Conservation (phyloP, 2,888 invertebrate genomes). For the Yponomeuta cagnagella region DNA sequence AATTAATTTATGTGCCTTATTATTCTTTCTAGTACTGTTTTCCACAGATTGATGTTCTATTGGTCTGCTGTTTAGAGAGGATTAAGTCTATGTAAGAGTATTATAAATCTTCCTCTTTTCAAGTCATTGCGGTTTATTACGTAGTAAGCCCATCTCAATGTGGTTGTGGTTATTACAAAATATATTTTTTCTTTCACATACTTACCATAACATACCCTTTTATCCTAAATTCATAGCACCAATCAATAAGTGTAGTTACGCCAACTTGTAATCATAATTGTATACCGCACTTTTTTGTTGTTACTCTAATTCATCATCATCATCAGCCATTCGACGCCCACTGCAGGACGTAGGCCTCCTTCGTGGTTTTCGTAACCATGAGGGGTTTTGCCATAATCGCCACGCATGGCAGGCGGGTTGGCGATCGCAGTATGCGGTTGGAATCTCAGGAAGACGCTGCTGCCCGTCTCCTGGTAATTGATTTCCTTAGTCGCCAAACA, state of each 20-base stretch:
- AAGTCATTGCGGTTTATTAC: background rate
- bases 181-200: background rate
- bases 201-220: constrained; percentile 7
- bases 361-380: no score
- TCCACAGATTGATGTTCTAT: constrained; percentile 1
- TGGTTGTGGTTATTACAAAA: constrained; percentile 3
- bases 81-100: background rate
- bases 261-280: background rate
- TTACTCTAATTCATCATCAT: background rate
- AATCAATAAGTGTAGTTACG: constrained; percentile 50
- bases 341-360: no score
- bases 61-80: background rate
- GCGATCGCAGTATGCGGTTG: no score
- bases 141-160: background rate
- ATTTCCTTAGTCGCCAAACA: no score
- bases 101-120: background rate
- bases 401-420: no score
- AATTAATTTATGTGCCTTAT: background rate
- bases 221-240: constrained; percentile 53
- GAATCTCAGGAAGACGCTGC: no score
- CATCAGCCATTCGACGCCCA: no score
- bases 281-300: background rate
- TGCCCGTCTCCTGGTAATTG: no score
- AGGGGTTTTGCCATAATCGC: no score
- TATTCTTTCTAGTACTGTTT: background rate